Evolutionary conservation across 2,888 invertebrate species (phyloP).

Genomic region (Ligdia adustata): DNA sequence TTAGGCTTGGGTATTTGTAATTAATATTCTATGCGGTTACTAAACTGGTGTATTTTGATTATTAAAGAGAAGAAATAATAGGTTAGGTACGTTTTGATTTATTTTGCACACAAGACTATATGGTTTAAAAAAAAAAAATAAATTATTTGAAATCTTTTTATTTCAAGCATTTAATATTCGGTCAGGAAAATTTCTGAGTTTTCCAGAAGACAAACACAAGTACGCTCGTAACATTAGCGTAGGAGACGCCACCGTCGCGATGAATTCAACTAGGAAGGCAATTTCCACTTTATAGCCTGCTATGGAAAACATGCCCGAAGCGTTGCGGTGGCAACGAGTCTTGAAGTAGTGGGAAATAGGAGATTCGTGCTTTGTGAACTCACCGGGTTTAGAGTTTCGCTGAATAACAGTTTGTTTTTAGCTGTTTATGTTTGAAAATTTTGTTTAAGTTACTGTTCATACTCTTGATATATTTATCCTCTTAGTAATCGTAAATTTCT

Average conservation of each 20-base stretch:
- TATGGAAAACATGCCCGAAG: constrained; percentile 59
- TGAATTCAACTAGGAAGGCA: constrained; percentile 79
- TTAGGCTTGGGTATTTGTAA: no score
- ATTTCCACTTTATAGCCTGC: constrained; percentile 76
- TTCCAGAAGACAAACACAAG: constrained; percentile 16
- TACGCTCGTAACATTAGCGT: constrained; percentile 24
- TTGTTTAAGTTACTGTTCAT: not conserved
- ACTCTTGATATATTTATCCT: not conserved
- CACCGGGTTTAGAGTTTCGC: not conserved
- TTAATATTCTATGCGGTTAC: no score
- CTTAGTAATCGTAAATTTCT: no score
- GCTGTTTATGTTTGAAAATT: not conserved
- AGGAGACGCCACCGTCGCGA: constrained; percentile 50
- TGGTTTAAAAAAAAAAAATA: no score
- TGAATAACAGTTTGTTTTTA: constrained; percentile 1
- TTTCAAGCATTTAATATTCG: constrained; percentile 4
- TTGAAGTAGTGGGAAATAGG: constrained; percentile 20
- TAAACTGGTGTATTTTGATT: no score
- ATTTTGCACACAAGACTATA: no score
- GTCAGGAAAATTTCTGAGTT: constrained; percentile 17
- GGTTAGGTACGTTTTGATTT: no score
- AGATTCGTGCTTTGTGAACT: constrained; percentile 17
- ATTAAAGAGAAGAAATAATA: no score
- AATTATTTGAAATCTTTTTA: constrained; percentile 10
- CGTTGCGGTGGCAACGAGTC: constrained; percentile 52